These are phyloP conservation scores for Nephrotoma flavescens DNA, from an alignment of 2,888 invertebrate species.

Conservation along the genomic window DNA sequence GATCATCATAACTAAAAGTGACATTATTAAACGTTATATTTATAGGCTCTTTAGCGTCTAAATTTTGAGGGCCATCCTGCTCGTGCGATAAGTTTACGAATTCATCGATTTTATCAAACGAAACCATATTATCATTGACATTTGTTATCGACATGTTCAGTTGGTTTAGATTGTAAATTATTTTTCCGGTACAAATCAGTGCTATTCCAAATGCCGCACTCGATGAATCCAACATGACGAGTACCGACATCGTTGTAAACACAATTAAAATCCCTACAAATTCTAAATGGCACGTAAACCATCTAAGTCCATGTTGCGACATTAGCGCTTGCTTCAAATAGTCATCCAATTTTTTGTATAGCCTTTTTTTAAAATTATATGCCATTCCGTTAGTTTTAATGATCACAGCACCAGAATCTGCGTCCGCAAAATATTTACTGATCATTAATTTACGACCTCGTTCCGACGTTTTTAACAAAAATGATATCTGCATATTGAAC, in stretches of 20 bases:
- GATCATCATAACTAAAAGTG: not conserved
- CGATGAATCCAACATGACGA: not conserved
- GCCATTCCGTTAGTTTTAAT: not conserved
- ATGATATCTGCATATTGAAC: not conserved
- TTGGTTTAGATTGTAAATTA: not conserved
- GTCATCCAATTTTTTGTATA: not conserved
- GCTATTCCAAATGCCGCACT: not conserved
- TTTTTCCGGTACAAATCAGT: not conserved
- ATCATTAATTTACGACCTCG: not conserved
- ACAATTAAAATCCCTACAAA: not conserved
- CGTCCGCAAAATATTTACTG: not conserved
- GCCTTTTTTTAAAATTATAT: not conserved
- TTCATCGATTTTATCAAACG: not conserved
- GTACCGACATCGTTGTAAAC: not conserved
- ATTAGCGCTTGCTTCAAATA: not conserved
- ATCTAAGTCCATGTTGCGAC: not conserved
- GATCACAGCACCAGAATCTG: not conserved
- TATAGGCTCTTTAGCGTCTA: not conserved
- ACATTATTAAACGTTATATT: not conserved
- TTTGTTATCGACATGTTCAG: not conserved
- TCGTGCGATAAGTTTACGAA: not conserved
- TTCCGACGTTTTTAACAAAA: not conserved
- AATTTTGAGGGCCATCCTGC: not conserved
- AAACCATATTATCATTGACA: not conserved
- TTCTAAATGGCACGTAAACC: not conserved